Base-by-base conservation (phyloP, 1,140 invertebrate species). In the Brachionus asplanchnoidis region DNA sequence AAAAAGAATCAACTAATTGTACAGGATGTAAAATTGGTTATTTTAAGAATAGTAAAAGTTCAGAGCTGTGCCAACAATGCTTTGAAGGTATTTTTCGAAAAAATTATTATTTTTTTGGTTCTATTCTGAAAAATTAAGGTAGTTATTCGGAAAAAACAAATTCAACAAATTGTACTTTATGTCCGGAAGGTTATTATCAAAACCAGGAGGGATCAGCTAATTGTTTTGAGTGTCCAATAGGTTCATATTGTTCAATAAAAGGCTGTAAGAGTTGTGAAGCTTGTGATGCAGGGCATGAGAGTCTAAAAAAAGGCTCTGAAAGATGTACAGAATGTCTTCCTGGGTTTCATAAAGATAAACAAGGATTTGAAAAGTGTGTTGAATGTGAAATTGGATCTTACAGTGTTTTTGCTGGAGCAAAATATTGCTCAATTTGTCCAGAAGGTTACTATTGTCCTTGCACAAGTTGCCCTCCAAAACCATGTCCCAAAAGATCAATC, bases 381-480 rank as follows among this genome's bases (percentile, higher is more conserved):
- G 68, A 77, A 60, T 84, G 83, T 14, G 40, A 44, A 60, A 53
- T 20, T 2, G 83, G 83, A 28, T 84, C 40, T 32, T 84, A 46
- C 36, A 84, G 53, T 53, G 68, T 56, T 20, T 36, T 65, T 17
- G 66, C 66, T 0, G 83, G 83, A 12, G 66, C 83, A 3, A 53
- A 60, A 20, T 20, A 23, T 60, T 84, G 83, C 26, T 42, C 53
- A 40, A 60, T 79, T 40, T 84, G 83, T 17, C 83, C 83, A 0
- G 65, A 12, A 42, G 83, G 83, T 23, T 84, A 75, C 7, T 84
- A 46, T 28, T 84, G 83, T 84, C 70, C 83, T 23, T 79, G 83
- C n/a, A 28, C 83, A n/a, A 60, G 40, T 20, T 73, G 66, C 23
- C 17, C 66, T 23, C 83, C 83, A 28, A 40, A 56, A 12, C 7